Percentiles rank a stretch among this genome's conserved stretches.
Conservation (phyloP, 2,797 vertebrate species). For the Epinephelus coioides region DNA sequence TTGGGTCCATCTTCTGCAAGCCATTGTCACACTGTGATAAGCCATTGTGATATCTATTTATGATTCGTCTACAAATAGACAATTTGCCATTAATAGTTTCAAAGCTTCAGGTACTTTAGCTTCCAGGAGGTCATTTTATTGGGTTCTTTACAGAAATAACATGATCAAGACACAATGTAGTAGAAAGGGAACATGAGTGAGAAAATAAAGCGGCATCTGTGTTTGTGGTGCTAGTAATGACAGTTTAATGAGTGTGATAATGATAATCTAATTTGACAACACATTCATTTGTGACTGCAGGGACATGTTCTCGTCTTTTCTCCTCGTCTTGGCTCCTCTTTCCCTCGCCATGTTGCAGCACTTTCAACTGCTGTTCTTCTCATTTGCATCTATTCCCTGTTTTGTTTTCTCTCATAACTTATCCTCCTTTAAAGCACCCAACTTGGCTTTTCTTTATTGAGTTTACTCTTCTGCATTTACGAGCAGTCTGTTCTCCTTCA, state of each 20-base stretch:
- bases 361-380: slow-evolving; percentile 33
- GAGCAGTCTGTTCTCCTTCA: slow-evolving; percentile 32
- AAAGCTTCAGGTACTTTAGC: slow-evolving; percentile 28
- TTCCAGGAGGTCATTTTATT: slow-evolving; percentile 48
- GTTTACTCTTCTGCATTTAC: slow-evolving; percentile 50
- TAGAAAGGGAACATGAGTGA: slow-evolving; percentile 50
- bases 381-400: slow-evolving; percentile 24
- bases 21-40: slow-evolving; percentile 11
- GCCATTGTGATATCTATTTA: slow-evolving; percentile 12
- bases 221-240: slow-evolving; percentile 74
- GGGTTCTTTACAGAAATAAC: slow-evolving; percentile 42
- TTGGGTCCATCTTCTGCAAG: slow-evolving; percentile 17
- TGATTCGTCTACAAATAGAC: slow-evolving; percentile 29
- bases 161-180: slow-evolving; percentile 34
- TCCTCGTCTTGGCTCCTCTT: slow-evolving; percentile 8
- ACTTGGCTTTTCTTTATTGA: slow-evolving; percentile 42
- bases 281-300: slow-evolving; percentile 67
- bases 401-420: slow-evolving; percentile 44
- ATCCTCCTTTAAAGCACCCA: slow-evolving; percentile 35
- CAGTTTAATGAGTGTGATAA: slow-evolving; percentile 81
- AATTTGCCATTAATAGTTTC: slow-evolving; percentile 24
- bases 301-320: slow-evolving; percentile 48
- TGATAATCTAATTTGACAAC: slow-evolving; percentile 78
- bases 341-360: slow-evolving; percentile 10
- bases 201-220: slow-evolving; percentile 73